phyloP scores from a whole-genome alignment of 2,797 vertebrate species.

The Chaetodon trifasciatus region DNA sequence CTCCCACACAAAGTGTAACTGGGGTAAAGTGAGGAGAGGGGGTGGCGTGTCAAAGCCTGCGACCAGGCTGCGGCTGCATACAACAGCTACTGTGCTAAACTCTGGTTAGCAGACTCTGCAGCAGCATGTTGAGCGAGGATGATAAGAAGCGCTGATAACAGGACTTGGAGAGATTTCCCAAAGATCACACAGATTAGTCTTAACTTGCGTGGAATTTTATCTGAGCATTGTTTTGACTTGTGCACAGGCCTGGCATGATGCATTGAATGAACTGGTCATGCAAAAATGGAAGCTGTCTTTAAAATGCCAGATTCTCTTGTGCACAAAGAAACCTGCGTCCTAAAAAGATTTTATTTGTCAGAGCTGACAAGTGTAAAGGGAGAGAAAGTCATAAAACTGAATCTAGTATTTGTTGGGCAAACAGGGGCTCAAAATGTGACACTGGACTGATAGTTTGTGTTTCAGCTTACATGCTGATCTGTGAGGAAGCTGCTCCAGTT shows the following conservation, averaged over 20 bases:
- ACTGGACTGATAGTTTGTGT: constrained; percentile 58
- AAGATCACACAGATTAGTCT: constrained; percentile 52
- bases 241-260: neutral
- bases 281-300: neutral
- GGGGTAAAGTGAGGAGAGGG: constrained; percentile 23
- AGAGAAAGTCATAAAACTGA: constrained; percentile 25
- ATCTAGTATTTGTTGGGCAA: constrained; percentile 63
- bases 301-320: neutral
- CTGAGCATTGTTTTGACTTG: constrained; percentile 51
- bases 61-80: constrained; percentile 17
- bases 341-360: constrained; percentile 30
- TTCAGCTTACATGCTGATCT: constrained; percentile 4
- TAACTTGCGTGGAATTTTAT: constrained; percentile 62
- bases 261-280: neutral
- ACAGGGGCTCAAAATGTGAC: constrained; percentile 71
- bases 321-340: neutral
- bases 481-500: constrained; percentile 6
- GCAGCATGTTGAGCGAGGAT: constrained; percentile 55
- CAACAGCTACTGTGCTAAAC: neutral
- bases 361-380: constrained; percentile 16
- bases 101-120: constrained; percentile 30
- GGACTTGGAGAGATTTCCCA: constrained; percentile 23
- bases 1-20: constrained; percentile 34
- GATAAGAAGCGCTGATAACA: constrained; percentile 54
- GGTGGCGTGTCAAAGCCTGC: constrained; percentile 55